Base-by-base conservation (phyloP, 2,113 vertebrate genomes). In the Glaucomys volans region DNA sequence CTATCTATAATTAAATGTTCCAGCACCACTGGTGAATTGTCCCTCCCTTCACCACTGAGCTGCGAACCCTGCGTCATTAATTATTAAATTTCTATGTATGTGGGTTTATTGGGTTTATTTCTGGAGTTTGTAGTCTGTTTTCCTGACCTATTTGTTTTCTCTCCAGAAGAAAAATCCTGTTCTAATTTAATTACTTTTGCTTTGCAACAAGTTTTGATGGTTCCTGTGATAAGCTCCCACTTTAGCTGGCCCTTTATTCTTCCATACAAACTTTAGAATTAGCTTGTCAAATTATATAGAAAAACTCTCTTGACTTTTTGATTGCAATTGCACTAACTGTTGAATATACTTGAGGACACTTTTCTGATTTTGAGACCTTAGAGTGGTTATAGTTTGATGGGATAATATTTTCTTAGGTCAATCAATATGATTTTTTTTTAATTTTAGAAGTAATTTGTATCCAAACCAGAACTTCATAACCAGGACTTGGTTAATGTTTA, bases 171-270 rank as follows among this genome's bases (percentile, higher is more conserved):
- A 8, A 96, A 67, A 81, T 47, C 37, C 26, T 44, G 1, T 40
- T 44, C 35, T 71, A 16, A 69, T 6, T 81, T 94, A 95, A 93
- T 94, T 86, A 95, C 5, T 50, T 96, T 57, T 92, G 52, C 16
- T 94, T 97, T 59, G 44, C 9, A 62, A 7, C 64, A 85, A 81
- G 28, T 7, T 92, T 90, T 44, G 14, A 30, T 30, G 26, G n/a
- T 5, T 81, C 26, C 4, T 28, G 10, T 52, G 79, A 47, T 59
- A 76, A 87, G 0, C 18, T 42, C 16, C 12, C 22, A 22, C 5
- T 37, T 67, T 83, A 22, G 32, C 52, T 57, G 40, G 20, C 5
- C 12, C 5, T 88, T 94, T 71, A 11, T 1, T 59, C 30, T 95
- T 86, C 57, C 37, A 30, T 8, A 32, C 79, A 83, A 8, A 66